phyloP scores from a whole-genome alignment of 2,888 invertebrate genomes.

The Tetropium fuscum region DNA sequence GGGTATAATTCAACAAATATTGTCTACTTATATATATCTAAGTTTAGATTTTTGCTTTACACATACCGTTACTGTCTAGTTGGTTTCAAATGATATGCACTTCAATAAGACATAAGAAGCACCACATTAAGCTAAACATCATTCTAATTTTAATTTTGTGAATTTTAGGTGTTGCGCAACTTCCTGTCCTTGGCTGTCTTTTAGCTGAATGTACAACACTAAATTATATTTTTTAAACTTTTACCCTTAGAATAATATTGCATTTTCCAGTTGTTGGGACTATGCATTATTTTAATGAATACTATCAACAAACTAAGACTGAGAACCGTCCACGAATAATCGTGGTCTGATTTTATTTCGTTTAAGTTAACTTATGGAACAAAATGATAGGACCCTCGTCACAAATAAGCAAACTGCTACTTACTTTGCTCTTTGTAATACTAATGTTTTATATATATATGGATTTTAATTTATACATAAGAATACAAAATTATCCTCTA shows the following conservation, averaged over 20 bases:
- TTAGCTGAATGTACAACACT: constrained; percentile 14
- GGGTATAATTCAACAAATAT: too few relatives aligned
- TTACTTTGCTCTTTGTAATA: constrained; percentile 70
- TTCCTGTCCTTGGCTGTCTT: constrained; percentile 22
- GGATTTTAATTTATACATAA: constrained; percentile 78
- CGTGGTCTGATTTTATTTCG: constrained; percentile 30
- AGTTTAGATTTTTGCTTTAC: too few relatives aligned
- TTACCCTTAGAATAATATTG: not conserved
- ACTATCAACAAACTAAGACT: constrained; percentile 37
- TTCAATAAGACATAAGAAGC: too few relatives aligned
- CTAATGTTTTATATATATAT: constrained; percentile 77
- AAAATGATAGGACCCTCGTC: constrained; percentile 82
- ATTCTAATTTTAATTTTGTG: constrained; percentile 30
- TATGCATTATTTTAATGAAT: not conserved
- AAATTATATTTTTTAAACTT: not conserved
- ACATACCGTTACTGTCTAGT: too few relatives aligned
- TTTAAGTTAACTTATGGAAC: too few relatives aligned
- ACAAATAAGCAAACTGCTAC: constrained; percentile 77
- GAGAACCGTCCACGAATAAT: constrained; percentile 35
- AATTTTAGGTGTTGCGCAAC: constrained; percentile 34
- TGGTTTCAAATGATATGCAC: too few relatives aligned
- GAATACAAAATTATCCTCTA: constrained; percentile 78
- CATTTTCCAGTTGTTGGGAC: not conserved
- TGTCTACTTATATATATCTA: too few relatives aligned
- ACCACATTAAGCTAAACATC: too few relatives aligned